Evolutionary conservation across 1,140 invertebrate species (phyloP).

Genomic region (Archivesica marissinica): DNA sequence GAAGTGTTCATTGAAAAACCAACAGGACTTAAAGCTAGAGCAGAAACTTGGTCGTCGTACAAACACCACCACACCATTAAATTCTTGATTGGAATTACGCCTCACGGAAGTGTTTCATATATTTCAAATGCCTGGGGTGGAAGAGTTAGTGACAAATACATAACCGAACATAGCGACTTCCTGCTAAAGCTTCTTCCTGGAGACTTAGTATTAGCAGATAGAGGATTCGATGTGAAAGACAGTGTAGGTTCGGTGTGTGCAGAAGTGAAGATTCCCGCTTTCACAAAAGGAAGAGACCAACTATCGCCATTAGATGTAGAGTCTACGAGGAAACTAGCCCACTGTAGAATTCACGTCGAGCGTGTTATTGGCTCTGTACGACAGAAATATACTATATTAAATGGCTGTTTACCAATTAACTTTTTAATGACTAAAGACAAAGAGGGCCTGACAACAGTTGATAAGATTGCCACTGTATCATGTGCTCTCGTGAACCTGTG

Average conservation of each 20-base stretch:
- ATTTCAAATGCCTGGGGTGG: constrained; percentile 66
- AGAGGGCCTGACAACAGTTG: constrained; percentile 7
- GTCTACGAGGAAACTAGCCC: constrained; percentile 72
- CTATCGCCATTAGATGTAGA: constrained; percentile 66
- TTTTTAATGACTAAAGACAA: constrained; percentile 31
- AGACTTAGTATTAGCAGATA: constrained; percentile 63
- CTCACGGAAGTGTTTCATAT: constrained; percentile 55
- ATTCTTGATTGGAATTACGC: constrained; percentile 64
- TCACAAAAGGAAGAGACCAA: constrained; percentile 64
- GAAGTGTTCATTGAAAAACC: constrained; percentile 63
- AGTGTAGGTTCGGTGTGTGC: constrained; percentile 48
- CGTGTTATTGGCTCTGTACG: constrained; percentile 72
- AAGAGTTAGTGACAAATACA: constrained; percentile 57
- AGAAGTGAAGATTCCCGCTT: constrained; percentile 63
- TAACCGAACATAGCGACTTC: constrained; percentile 56
- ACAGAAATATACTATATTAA: constrained; percentile 58
- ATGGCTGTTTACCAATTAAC: constrained; percentile 54
- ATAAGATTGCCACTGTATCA: constrained; percentile 55
- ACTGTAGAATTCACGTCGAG: constrained; percentile 78
- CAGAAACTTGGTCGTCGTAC: constrained; percentile 62
- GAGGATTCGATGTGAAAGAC: constrained; percentile 63
- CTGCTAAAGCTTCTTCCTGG: constrained; percentile 61
- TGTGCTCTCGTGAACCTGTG: constrained; percentile 61
- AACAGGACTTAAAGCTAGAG: constrained; percentile 52
- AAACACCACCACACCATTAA: constrained; percentile 65